Percentiles rank a stretch among this genome's conserved stretches.
phyloP scores from a whole-genome alignment of 2,888 invertebrate genomes.

The Caenorhabditis sinica region DNA sequence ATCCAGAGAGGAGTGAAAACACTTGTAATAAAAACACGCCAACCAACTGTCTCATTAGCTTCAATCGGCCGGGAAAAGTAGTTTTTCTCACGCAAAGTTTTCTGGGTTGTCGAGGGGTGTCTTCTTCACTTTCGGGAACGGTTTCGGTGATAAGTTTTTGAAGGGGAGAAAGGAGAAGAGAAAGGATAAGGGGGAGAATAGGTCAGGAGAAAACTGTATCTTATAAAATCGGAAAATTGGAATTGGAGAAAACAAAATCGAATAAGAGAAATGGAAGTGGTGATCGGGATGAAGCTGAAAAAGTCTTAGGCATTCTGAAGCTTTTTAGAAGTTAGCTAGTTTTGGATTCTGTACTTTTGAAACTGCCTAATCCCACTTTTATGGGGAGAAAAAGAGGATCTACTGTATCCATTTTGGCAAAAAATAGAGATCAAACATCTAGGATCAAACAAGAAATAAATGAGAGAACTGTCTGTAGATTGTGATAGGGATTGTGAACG shows the following conservation, averaged over 20 bases:
- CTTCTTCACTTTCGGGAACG: constrained; percentile 7
- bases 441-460: neutral
- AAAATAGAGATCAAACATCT: too few relatives aligned
- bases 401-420: too few relatives aligned
- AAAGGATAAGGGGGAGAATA: neutral
- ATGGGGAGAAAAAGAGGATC: neutral
- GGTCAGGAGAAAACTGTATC: constrained; percentile 29
- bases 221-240: constrained; percentile 27
- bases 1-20: constrained; percentile 49
- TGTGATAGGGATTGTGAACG: too few relatives aligned
- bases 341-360: neutral
- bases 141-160: constrained; percentile 11
- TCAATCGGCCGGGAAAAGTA: constrained; percentile 23
- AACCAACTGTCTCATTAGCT: constrained; percentile 55
- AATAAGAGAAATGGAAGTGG: neutral
- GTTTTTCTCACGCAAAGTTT: neutral
- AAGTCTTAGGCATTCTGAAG: too few relatives aligned
- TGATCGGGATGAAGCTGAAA: too few relatives aligned
- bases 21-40: constrained; percentile 47
- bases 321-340: too few relatives aligned
- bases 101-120: constrained; percentile 10
- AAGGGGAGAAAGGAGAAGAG: neutral
- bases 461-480: neutral
- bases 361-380: neutral
- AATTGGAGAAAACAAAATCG: neutral